These are phyloP conservation scores for Balearica regulorum DNA, from an alignment of 2,797 vertebrate genomes.

Conservation along the genomic window DNA sequence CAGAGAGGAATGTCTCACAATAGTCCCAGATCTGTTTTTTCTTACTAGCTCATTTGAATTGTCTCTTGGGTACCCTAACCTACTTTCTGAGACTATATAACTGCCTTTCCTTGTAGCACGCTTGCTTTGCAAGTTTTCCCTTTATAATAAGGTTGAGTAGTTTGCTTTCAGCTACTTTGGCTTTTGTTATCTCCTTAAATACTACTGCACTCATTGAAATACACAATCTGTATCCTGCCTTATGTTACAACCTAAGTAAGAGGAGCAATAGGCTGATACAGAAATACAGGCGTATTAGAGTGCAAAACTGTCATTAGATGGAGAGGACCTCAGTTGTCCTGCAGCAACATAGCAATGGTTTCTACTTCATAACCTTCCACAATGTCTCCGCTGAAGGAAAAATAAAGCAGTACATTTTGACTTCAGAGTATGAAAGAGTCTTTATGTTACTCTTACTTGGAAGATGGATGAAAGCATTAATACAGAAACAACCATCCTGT, in stretches of 20 bases:
- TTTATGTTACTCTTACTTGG: neutral
- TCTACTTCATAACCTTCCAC: neutral
- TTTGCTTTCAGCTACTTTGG: slow-evolving; percentile 3
- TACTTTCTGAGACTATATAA: slow-evolving; percentile 30
- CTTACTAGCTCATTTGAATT: slow-evolving; percentile 21
- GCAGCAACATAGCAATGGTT: neutral
- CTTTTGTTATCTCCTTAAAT: slow-evolving; percentile 20
- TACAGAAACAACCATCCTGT: neutral
- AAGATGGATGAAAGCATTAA: neutral
- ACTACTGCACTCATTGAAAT: slow-evolving; percentile 14
- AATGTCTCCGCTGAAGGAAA: neutral
- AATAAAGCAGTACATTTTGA: neutral
- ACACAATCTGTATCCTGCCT: neutral
- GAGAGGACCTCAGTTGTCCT: neutral
- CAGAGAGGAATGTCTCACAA: neutral
- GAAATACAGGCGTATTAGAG: neutral
- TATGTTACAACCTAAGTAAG: neutral
- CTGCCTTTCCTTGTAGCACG: neutral
- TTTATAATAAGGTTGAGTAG: neutral
- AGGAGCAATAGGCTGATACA: neutral
- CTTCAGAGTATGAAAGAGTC: neutral
- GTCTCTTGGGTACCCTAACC: slow-evolving; percentile 44
- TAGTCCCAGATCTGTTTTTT: slow-evolving; percentile 4
- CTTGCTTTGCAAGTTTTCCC: slow-evolving; percentile 15
- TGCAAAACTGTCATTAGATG: neutral